Evolutionary conservation across 2,797 vertebrate species (phyloP).

Genomic region (Nannoperca australis): DNA sequence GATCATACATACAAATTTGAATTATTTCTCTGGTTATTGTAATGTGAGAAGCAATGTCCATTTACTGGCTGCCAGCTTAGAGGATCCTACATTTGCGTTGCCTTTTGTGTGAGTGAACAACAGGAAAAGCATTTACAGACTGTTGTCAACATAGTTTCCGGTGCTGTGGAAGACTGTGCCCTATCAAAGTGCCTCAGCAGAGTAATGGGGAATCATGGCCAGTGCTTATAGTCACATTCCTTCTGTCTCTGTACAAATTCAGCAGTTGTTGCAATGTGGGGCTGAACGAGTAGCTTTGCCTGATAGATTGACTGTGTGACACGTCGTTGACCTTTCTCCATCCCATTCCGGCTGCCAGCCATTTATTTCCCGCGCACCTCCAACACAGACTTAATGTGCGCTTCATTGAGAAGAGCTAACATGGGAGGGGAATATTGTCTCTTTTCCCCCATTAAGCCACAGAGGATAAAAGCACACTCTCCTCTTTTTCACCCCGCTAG

Average conservation of each 20-base stretch:
- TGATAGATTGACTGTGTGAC: slow-evolving; percentile 77
- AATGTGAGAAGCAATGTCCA: background rate
- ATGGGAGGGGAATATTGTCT: slow-evolving; percentile 71
- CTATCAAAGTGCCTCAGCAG: slow-evolving; percentile 38
- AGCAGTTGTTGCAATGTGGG: slow-evolving; percentile 14
- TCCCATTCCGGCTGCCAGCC: slow-evolving; percentile 61
- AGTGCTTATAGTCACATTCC: slow-evolving; percentile 45
- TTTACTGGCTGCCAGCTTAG: slow-evolving; percentile 9
- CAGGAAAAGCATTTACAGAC: slow-evolving; percentile 23
- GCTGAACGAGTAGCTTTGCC: slow-evolving; percentile 59
- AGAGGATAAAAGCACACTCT: slow-evolving; percentile 71
- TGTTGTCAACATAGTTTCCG: slow-evolving; percentile 20
- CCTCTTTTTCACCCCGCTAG: slow-evolving; percentile 45
- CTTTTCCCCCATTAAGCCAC: slow-evolving; percentile 71
- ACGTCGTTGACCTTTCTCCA: slow-evolving; percentile 72
- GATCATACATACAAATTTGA: slow-evolving; percentile 38
- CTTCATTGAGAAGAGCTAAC: slow-evolving; percentile 68
- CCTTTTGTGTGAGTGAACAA: slow-evolving; percentile 30
- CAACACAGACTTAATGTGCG: slow-evolving; percentile 40
- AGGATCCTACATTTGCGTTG: background rate
- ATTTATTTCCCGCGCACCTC: slow-evolving; percentile 68
- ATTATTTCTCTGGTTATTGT: slow-evolving; percentile 12
- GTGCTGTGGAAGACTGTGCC: slow-evolving; percentile 18
- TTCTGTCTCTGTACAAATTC: slow-evolving; percentile 52
- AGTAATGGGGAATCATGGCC: slow-evolving; percentile 59